Conservation (phyloP, 1,140 invertebrate genomes). For the Caerostris extrusa region DNA sequence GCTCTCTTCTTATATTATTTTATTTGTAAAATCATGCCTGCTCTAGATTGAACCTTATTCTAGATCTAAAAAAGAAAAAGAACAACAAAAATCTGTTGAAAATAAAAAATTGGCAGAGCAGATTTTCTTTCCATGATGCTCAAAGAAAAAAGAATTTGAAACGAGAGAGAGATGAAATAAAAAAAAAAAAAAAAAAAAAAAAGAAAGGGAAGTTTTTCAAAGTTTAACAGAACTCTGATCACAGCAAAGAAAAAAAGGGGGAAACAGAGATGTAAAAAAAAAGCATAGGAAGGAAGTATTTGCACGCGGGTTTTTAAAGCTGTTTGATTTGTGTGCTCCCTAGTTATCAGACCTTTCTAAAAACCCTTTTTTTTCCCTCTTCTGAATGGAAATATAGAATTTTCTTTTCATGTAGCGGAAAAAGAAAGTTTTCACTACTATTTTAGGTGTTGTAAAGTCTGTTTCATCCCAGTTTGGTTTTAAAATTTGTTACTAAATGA, state of each 20-base stretch:
- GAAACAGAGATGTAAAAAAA: not conserved
- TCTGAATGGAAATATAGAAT: too few species aligned
- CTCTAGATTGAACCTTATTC: not conserved
- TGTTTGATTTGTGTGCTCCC: not conserved
- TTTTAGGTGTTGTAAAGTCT: too few species aligned
- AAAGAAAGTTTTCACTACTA: not conserved
- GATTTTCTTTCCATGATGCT: not conserved
- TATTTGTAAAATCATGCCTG: not conserved
- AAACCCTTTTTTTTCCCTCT: too few species aligned
- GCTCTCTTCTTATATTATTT: not conserved
- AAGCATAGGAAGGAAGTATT: not conserved
- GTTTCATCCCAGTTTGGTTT: too few species aligned
- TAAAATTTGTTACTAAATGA: too few species aligned
- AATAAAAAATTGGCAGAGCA: not conserved
- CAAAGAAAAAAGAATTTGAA: not conserved
- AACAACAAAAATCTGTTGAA: not conserved
- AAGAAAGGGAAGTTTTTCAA: not conserved
- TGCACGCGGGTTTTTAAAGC: not conserved
- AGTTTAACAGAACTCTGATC: not conserved
- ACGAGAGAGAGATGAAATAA: too few species aligned
- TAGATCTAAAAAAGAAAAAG: not conserved
- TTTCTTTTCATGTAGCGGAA: too few species aligned
- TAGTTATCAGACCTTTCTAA: not conserved
- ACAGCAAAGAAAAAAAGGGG: too few species aligned
- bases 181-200: too few species aligned